Evolutionary conservation across 2,888 invertebrate genomes (phyloP).

Genomic region (Eucera pruinosa): DNA sequence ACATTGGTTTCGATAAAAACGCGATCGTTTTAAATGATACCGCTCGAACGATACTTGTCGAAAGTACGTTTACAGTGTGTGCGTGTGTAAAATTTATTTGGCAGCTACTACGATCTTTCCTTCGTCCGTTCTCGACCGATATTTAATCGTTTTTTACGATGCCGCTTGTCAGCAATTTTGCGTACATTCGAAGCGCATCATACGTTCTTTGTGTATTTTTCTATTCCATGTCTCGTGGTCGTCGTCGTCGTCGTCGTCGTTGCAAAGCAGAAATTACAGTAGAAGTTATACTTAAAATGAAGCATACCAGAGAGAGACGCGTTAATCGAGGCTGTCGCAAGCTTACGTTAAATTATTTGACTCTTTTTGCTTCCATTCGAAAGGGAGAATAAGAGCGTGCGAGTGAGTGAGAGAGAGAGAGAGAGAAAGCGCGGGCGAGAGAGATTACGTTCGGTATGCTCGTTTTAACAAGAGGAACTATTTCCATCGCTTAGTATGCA

Average conservation of each 20-base stretch:
- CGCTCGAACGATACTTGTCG: not conserved
- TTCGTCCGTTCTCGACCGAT: not conserved
- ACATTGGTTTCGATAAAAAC: not conserved
- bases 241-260: not conserved
- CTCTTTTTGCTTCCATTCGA: not conserved
- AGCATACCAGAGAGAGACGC: not conserved
- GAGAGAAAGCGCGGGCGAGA: too few species aligned
- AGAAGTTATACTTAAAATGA: too few species aligned
- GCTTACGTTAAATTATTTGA: not conserved
- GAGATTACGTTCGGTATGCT: not conserved
- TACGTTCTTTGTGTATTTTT: not conserved
- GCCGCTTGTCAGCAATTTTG: not conserved
- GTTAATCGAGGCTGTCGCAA: not conserved
- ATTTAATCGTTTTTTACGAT: not conserved
- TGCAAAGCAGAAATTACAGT: not conserved
- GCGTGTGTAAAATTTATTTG: conserved; percentile 8
- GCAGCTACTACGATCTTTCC: not conserved
- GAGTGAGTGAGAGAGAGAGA: not conserved
- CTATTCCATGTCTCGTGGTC: not conserved
- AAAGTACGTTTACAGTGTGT: not conserved
- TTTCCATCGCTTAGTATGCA: conserved; percentile 69
- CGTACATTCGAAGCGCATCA: not conserved
- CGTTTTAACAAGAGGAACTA: conserved; percentile 53
- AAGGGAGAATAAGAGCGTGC: not conserved
- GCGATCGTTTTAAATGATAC: not conserved